Base-by-base conservation (phyloP, 2,113 vertebrate species). In the Megaleporinus macrocephalus region DNA sequence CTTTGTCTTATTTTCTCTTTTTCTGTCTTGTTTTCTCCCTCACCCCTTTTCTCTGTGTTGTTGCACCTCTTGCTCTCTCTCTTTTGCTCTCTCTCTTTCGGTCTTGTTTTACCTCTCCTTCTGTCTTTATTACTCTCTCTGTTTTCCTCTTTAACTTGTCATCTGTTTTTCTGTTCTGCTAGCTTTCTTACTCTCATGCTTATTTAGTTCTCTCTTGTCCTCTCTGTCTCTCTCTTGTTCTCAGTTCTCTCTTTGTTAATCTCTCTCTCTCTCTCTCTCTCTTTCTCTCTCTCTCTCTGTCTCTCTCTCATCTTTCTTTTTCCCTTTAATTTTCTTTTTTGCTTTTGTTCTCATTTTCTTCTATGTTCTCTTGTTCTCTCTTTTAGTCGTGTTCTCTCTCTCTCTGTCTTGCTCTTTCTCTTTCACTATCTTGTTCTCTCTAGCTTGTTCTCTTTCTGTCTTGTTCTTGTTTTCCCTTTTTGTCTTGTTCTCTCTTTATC, bases 51-150 rank as follows among this genome's bases (percentile, higher is more conserved):
- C 4, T 10, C 30, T 44, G 41, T 68, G 7, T 53, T n/a, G n/a
- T 72, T 73, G 76, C 85, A 86, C 6, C 89, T 89, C 73, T 66
- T 29, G 47, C 63, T 78, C 29, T 55, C 73, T 36, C 47, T 26
- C 1, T 24, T 16, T n/a, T 6, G 6, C 6, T 59, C 20, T 9
- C 2, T 57, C 16, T 57, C 20, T 20, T n/a, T 1, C 22, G 2
- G 6, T 24, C 22, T 61, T 51, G 57, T 57, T 66, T 53, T 62
- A 1, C 70, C 20, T 0, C 4, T 10, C 30, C 36, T 33, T 69
- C 6, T 18, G 1, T 53, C 14, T 53, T 16, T 68, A n/a, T 72
- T 73, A 73, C 85, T 86, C 88, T 89, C 72, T 66, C 27, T 63
- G 63, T 78, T 26, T 55, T 74, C 55, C 63, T 26, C 1, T n/a